Evolutionary conservation across 2,797 vertebrate species (phyloP), one percentile per base, ranked within the genome.

Genomic region (Melanotaenia trifasciata): DNA sequence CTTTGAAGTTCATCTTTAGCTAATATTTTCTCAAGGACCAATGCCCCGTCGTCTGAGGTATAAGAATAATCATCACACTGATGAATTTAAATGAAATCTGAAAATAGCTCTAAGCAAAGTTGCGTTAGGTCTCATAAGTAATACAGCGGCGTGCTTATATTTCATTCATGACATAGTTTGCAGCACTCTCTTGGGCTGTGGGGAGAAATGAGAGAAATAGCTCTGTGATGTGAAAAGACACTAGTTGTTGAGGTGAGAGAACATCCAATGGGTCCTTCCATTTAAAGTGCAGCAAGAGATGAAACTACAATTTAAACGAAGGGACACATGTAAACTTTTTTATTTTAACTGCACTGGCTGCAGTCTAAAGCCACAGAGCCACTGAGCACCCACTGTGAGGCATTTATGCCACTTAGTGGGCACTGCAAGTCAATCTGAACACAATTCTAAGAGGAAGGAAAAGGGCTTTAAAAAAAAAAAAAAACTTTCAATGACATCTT

Each of bases 71-170:
- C 81, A 90, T 90, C 77, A 78, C 56, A 0, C 80, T 84, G 83
- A 87, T 89, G 84, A 91, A 90, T 92, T 87, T 79, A 89, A 85
- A 92, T 88, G 66, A 76, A 89, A 88, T 72, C 87, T 85, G 87
- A 87, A 93, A 95, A 92, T 90, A 91, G 90, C 91, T 91, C 73
- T 62, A 80, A 85, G 89, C 89, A 89, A 89, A 90, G 88, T 92
- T 91, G 77, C 64, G 47, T 87, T 84, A 76, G 80, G 84, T 83
- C 89, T 90, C 90, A 90, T 92, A 91, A 93, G 91, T 94, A 93
- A 93, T 90, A 87, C 87, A 90, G 77, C 45, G 76, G 79, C 63
- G 80, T 74, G 75, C 87, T 92, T 90, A 91, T 93, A 90, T 93
- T 92, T 94, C 84, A 92, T 93, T 93, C 80, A 93, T 92, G 89